Evolutionary conservation across 2,888 invertebrate species (phyloP), one percentile per base, ranked within the genome.

Genomic region (Calliphora vomitoria): DNA sequence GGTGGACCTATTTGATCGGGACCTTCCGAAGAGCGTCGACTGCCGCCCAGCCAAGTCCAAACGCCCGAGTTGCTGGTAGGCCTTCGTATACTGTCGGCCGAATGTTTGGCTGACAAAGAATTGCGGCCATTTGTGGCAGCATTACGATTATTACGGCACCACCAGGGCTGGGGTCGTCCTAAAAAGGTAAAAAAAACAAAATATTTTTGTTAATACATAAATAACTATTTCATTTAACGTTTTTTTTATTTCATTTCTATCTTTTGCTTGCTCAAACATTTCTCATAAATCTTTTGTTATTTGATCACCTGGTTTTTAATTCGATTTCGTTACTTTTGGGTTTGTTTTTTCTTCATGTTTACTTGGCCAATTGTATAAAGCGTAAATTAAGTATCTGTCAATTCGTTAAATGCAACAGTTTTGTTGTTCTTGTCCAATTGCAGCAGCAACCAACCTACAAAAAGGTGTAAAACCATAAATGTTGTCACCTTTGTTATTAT

Each of bases 1-100:
- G 95, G 94, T 74, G 94, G 94, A 60, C 94, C 94, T 50, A 95
- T 93, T 91, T 95, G 94, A 89, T 94, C 94, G 11, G 94, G 94
- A 4, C 94, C 91, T 41, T 94, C 91, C 64, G 94, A 93, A 41
- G 93, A 92, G 75, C 92, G 93, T 8, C 92, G 93, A 88, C 92
- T 93, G 89, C 91, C 93, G 79, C 93, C 93, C 74, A 94, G 90
- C 94, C 93, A 93, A 74, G 93, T 93, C 93, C 93, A 93, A 38
- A 93, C 94, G 55, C 93, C 94, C 31, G 94, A 94, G 81, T 94
- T 94, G 87, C 93, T 93, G 0, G 94, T 93, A 58, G 94, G 93
- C 82, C 94, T 91, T 76, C 94, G 92, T 92, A 94, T 94, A 88
- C 94, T 94, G 87, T 94, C 94, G 82, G 93, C 93, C 35, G 94